Percentiles rank a stretch among this genome's conserved stretches.
These are phyloP conservation scores for Emys orbicularis DNA, from an alignment of 2,797 vertebrate genomes.

Conservation along the genomic window DNA sequence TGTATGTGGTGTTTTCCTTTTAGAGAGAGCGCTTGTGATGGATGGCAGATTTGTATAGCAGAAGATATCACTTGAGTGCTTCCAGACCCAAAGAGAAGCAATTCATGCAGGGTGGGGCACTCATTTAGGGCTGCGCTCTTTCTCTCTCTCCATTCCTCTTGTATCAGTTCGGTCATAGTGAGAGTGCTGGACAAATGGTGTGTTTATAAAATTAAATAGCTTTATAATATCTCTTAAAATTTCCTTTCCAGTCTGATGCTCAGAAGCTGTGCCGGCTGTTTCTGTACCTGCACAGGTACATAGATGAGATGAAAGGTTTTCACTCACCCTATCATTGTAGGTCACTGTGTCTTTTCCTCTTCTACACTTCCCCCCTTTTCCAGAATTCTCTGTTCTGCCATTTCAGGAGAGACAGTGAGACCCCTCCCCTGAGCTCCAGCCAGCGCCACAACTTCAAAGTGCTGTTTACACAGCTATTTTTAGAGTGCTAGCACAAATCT, in stretches of 20 bases:
- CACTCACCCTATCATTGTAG: not conserved
- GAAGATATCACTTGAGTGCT: not conserved
- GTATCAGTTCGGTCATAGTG: too few relatives aligned
- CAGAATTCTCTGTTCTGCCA: not conserved
- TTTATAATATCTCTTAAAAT: rapidly evolving
- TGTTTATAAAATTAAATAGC: not conserved
- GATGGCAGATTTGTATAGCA: not conserved
- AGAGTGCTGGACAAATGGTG: too few relatives aligned
- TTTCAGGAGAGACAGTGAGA: not conserved
- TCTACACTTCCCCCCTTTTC: not conserved
- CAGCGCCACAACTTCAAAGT: not conserved
- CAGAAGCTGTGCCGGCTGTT: rapidly evolving
- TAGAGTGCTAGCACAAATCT: not conserved
- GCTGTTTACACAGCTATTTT: not conserved
- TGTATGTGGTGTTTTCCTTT: rapidly evolving
- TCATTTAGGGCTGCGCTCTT: not conserved
- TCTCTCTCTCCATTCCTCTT: not conserved
- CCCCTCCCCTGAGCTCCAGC: rapidly evolving
- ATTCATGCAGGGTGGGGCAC: not conserved
- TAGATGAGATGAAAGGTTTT: not conserved
- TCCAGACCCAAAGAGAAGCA: not conserved
- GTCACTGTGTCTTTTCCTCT: not conserved
- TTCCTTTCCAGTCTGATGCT: not conserved
- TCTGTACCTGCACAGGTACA: not conserved
- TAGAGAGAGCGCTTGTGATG: rapidly evolving